A percentile compares a stretch with the other conserved stretches of the same genome.
Conservation (phyloP, 2,888 invertebrate genomes). For the Amiota mariae region DNA sequence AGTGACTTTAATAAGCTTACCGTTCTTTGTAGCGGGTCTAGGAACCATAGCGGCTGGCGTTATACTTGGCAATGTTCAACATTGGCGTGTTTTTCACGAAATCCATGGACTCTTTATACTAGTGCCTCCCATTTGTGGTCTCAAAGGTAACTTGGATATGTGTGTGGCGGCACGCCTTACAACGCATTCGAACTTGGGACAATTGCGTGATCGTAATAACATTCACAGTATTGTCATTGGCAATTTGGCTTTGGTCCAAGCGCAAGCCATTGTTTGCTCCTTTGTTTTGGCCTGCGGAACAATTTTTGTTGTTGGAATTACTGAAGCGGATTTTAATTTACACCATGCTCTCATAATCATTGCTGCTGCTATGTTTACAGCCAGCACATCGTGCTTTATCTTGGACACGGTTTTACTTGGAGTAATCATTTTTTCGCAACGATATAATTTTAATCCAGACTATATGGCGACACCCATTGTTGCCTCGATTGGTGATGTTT, state of each 20-base stretch:
- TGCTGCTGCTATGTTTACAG: conserved; percentile 41
- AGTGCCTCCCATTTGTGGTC: conserved; percentile 45
- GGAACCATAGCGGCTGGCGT: conserved; percentile 49
- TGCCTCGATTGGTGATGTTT: conserved; percentile 49
- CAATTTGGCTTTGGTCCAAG: conserved; percentile 49
- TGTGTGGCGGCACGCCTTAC: conserved; percentile 45
- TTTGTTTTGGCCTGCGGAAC: conserved; percentile 27
- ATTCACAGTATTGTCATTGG: conserved; percentile 41
- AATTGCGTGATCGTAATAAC: conserved; percentile 8
- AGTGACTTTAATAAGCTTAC: conserved; percentile 37
- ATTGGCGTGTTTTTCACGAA: conserved; percentile 43
- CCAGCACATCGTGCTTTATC: conserved; percentile 42
- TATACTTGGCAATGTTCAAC: conserved; percentile 43
- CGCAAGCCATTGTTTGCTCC: conserved; percentile 48
- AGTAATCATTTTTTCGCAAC: conserved; percentile 44
- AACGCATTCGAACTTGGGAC: conserved; percentile 44
- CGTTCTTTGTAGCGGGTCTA: conserved; percentile 42
- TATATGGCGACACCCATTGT: conserved; percentile 52
- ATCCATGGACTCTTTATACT: conserved; percentile 41
- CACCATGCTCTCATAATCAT: conserved; percentile 16
- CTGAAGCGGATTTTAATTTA: neutral
- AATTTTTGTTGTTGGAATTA: neutral
- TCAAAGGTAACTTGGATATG: conserved; percentile 52
- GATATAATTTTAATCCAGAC: conserved; percentile 47
- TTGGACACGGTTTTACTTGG: conserved; percentile 44